Evolutionary conservation across 2,113 vertebrate species (phyloP).

Genomic region (Malaclemys terrapin): DNA sequence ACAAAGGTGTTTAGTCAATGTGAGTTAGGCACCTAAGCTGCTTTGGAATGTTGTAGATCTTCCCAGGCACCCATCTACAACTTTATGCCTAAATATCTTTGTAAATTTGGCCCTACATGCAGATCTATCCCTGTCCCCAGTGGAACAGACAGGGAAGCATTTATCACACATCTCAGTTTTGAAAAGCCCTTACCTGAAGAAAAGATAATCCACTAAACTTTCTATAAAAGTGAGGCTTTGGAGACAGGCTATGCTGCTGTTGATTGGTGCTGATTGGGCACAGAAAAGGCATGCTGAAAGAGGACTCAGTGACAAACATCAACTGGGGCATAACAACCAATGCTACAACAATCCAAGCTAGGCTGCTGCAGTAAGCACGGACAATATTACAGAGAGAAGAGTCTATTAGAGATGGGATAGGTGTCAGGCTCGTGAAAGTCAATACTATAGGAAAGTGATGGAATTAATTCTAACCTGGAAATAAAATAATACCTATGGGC

Average conservation of each 20-base stretch:
- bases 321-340: background rate
- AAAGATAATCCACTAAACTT: background rate
- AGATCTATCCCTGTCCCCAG: background rate
- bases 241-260: background rate
- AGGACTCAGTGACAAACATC: background rate
- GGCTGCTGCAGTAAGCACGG: background rate
- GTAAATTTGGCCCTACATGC: background rate
- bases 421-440: background rate
- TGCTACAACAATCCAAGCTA: background rate
- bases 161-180: background rate
- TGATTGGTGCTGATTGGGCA: background rate
- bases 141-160: background rate
- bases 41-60: too few relatives aligned
- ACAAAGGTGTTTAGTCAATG: background rate
- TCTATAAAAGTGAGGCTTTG: background rate
- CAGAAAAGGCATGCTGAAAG: background rate
- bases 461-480: background rate
- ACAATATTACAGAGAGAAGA: background rate
- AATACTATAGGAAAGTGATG: background rate
- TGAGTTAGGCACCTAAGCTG: too few relatives aligned
- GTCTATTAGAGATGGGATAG: background rate
- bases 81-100: background rate
- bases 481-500: background rate
- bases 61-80: background rate
- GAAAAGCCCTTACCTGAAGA: background rate